Base-by-base conservation (phyloP, 2,113 vertebrate genomes). In the Salvelinus fontinalis region DNA sequence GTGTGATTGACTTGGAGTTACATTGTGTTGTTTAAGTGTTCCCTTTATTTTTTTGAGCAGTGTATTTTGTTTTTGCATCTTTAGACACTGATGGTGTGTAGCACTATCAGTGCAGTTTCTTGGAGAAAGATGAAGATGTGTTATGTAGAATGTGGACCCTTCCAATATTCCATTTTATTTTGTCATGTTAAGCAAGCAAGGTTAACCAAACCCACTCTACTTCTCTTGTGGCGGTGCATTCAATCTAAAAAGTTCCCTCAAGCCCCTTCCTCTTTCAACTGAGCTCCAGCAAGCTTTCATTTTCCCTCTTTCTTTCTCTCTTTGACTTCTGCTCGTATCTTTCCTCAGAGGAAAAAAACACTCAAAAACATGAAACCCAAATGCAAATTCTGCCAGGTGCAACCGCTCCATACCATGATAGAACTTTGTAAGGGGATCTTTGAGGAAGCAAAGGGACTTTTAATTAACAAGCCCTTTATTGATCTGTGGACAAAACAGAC, bases 401-500 rank as follows among this genome's bases (percentile, higher is more conserved):
- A 51, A 69, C 22, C 9, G 0, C 31, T 34, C 74, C 70, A 75
- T 87, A 80, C 67, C 79, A 75, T 72, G 71, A 75, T 82, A 78
- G 83, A 85, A 81, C 84, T 88, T 70, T 86, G 90, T 69, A 74
- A 84, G 74, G 66, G 86, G 83, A 89, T 87, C 82, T 81, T 85
- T 79, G 82, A 75, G 81, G 81, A 84, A 85, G 84, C 87, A 82
- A 89, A 89, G 87, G 87, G 90, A 91, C 85, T 89, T 93, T 91
- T 91, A 93, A 92, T 93, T 92, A 93, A 93, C 88, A 86, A 82
- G 72, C 81, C 81, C 74, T 84, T 86, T 92, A 93, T 93, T 90
- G 93, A 94, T 94, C 91, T 86, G 88, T 90, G 85, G 90, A 93
- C 91, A 91, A 93, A 93, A 92, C 91, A 91, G 88, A 88, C 80